These are phyloP conservation scores for Poecilia gillii DNA, from an alignment of 2,797 vertebrate genomes.

Conservation along the genomic window DNA sequence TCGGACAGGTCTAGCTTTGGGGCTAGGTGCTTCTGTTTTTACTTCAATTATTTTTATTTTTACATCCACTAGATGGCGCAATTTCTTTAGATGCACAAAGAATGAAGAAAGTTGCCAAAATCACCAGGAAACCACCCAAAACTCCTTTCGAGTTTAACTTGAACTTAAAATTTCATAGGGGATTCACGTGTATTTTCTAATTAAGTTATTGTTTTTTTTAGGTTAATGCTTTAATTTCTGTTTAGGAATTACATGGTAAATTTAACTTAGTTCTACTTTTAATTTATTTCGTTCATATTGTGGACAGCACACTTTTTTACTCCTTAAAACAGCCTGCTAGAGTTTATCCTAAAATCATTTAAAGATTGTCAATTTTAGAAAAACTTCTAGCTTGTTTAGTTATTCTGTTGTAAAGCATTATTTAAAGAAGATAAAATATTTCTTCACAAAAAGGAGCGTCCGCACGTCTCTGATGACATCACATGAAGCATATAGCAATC, in stretches of 20 bases:
- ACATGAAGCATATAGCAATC: not conserved
- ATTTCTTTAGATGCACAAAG: not conserved
- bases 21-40: not conserved
- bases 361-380: not conserved
- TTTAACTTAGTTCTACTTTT: not conserved
- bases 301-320: not conserved
- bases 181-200: not conserved
- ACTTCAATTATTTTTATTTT: not conserved
- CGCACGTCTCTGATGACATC: not conserved
- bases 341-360: not conserved
- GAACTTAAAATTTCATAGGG: not conserved
- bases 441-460: not conserved
- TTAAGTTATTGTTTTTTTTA: not conserved
- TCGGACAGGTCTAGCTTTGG: not conserved
- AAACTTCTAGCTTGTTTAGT: not conserved
- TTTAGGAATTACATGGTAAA: not conserved
- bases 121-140: not conserved
- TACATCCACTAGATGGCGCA: constrained; percentile 51
- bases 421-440: not conserved
- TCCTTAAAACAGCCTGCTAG: not conserved
- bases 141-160: not conserved
- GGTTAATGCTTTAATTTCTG: not conserved
- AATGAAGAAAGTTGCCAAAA: not conserved
- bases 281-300: not conserved
- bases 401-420: not conserved